Conservation (phyloP, 2,113 vertebrate species). For the Hemicordylus capensis region DNA sequence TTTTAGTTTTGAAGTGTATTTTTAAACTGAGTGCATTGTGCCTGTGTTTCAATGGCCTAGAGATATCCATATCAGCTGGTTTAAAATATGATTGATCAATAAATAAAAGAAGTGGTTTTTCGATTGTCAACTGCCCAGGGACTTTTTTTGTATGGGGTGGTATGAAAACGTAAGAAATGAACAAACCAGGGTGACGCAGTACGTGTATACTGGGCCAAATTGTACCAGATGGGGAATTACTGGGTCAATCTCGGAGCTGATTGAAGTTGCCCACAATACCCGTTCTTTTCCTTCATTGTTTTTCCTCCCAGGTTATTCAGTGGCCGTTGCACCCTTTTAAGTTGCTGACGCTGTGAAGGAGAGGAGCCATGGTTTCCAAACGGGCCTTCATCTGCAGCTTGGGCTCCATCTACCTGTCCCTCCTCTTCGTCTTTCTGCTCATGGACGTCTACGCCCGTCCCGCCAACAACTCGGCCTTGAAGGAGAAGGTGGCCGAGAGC, state of each 20-base stretch:
- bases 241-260: too few relatives aligned
- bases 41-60: too few relatives aligned
- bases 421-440: conserved; percentile 73
- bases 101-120: too few relatives aligned
- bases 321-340: fast-evolving
- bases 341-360: not conserved
- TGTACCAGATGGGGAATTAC: not conserved
- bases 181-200: too few relatives aligned
- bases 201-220: not conserved
- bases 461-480: conserved; percentile 85
- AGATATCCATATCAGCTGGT: too few relatives aligned
- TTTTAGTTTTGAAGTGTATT: too few relatives aligned
- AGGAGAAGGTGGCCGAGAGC: conserved; percentile 73
- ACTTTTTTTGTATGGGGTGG: too few relatives aligned
- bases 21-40: too few relatives aligned
- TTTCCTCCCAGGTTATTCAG: not conserved
- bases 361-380: conserved; percentile 72
- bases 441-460: conserved; percentile 82
- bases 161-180: too few relatives aligned
- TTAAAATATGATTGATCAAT: too few relatives aligned
- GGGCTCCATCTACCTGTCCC: conserved; percentile 72
- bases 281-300: fast-evolving
- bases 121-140: too few relatives aligned
- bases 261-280: too few relatives aligned
- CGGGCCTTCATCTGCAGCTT: conserved; percentile 65